Base-by-base conservation (phyloP, 2,888 invertebrate species). In the Pammene fasciana region DNA sequence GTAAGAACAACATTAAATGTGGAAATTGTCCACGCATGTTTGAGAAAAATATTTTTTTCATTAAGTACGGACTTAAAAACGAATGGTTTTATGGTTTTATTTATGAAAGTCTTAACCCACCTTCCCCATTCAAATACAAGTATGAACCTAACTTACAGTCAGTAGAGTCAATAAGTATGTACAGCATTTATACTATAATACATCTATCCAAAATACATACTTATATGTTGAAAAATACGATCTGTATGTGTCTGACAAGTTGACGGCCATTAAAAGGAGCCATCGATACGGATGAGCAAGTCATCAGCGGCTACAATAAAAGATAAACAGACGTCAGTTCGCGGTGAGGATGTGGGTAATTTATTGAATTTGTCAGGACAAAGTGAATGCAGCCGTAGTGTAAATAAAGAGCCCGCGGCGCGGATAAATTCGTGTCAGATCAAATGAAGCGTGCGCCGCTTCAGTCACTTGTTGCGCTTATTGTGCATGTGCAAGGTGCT, bases 341-440 rank as follows among this genome's bases (percentile, higher is more conserved):
- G 81, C 83, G 82, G 82, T 79, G 88, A 92, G 92, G 92, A 92
- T 91, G 92, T 91, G 84, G 90, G 90, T 92, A 92, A 92, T 92
- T 92, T 92, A 92, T 75, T 92, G 92, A 92, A 92, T 92, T 92
- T 91, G 92, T 90, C 89, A 89, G 87, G 91, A 90, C 90, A 89
- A 88, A 87, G 87, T 87, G 91, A 88, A 85, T 89, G 85, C 84
- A 79, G 74, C 84, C 85, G 86, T 82, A 86, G 87, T 82, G 86
- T 88, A 90, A 91, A 91, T 90, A 92, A 91, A 89, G 88, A 87
- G 87, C 86, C 79, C 78, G 83, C 82, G 81, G 86, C 85, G 87
- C 81, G 88, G 89, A 92, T 92, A 92, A 90, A 92, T 92, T 92
- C 86, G 89, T 90, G 91, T 91, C 92, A 92, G 89, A 91, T 92